Evolutionary conservation across 2,113 vertebrate genomes (phyloP).

Genomic region (Bubalus kerabau): DNA sequence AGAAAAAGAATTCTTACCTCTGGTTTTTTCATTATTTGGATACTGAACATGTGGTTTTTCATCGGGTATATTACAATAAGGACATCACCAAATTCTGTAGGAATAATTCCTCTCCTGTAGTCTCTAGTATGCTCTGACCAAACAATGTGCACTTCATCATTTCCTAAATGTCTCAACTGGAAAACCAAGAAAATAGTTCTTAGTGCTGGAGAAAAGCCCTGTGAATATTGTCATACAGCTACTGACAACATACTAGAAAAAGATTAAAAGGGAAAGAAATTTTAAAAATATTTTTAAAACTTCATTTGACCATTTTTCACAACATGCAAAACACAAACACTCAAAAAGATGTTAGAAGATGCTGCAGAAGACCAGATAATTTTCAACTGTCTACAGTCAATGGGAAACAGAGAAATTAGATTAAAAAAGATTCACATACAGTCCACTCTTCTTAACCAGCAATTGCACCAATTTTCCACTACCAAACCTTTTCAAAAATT

Average conservation of each 20-base stretch:
- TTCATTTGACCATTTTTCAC: slow-evolving; percentile 3
- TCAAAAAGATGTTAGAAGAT: not conserved
- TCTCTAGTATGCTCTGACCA: slow-evolving; percentile 99
- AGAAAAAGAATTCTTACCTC: slow-evolving; percentile 83
- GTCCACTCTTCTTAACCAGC: not conserved
- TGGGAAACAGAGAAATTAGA: not conserved
- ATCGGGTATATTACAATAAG: slow-evolving; percentile 98
- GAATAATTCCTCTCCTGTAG: slow-evolving; percentile 97
- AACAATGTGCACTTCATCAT: slow-evolving; percentile 98
- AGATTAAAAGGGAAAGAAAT: not conserved
- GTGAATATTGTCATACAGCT: not conserved
- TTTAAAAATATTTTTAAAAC: not conserved
- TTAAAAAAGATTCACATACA: not conserved
- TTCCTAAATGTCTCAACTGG: slow-evolving; percentile 97
- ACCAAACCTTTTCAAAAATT: slow-evolving; percentile 8
- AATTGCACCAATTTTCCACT: not conserved
- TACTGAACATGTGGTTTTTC: slow-evolving; percentile 99
- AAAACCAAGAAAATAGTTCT: slow-evolving; percentile 67
- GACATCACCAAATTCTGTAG: slow-evolving; percentile 98
- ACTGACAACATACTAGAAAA: slow-evolving; percentile 8
- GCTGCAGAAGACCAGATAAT: not conserved
- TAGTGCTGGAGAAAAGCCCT: slow-evolving; percentile 13
- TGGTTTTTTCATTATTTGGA: slow-evolving; percentile 98
- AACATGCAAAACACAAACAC: not conserved
- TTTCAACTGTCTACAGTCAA: not conserved